These are phyloP conservation scores for Lithophane leautieri DNA, from an alignment of 2,888 invertebrate species.

Conservation along the genomic window DNA sequence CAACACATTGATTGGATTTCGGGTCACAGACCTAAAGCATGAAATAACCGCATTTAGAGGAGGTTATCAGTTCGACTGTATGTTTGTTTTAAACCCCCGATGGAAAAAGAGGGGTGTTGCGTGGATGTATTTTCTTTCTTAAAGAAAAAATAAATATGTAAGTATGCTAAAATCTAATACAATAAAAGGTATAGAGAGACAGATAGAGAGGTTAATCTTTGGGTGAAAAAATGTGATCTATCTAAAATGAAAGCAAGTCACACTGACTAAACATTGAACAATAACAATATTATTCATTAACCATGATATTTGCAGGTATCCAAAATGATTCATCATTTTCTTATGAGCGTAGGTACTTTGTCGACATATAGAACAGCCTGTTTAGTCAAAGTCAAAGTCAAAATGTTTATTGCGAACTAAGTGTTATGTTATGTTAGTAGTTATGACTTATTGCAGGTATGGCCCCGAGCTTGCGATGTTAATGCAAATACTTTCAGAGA, in stretches of 20 bases:
- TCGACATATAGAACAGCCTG: constrained; percentile 18
- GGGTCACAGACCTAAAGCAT: neutral
- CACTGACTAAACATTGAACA: neutral
- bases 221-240: neutral
- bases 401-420: too few relatives aligned
- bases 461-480: constrained; percentile 19
- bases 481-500: constrained; percentile 28
- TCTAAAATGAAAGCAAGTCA: neutral
- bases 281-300: neutral
- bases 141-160: neutral
- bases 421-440: too few relatives aligned
- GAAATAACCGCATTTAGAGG: neutral
- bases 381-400: too few relatives aligned
- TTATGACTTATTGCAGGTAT: constrained; percentile 9
- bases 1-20: neutral
- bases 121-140: too few relatives aligned
- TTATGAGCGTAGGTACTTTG: neutral
- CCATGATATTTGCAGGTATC: neutral
- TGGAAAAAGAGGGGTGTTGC: too few relatives aligned
- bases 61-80: neutral
- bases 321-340: constrained; percentile 2
- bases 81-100: too few relatives aligned
- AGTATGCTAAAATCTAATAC: neutral
- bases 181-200: too few relatives aligned
- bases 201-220: neutral